Percentiles rank a stretch among this genome's conserved stretches.
phyloP scores from a whole-genome alignment of 2,113 vertebrate genomes.

The Burhinus oedicnemus region DNA sequence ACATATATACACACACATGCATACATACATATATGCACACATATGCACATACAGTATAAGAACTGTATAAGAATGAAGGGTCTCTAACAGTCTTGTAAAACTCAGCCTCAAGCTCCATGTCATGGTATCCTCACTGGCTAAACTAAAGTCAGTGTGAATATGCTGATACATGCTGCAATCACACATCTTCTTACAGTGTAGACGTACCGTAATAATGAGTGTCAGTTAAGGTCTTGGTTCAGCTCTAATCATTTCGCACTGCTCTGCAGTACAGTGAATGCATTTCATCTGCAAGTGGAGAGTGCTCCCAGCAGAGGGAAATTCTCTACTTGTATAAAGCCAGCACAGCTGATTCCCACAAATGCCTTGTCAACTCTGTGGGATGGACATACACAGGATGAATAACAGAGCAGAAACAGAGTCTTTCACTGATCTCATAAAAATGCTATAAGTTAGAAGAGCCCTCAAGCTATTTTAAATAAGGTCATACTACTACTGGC shows the following conservation, averaged over 20 bases:
- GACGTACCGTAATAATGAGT: slow-evolving; percentile 37
- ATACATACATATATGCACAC: background rate
- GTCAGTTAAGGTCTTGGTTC: slow-evolving; percentile 41
- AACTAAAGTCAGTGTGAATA: slow-evolving; percentile 35
- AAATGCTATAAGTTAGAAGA: background rate
- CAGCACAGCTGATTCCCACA: slow-evolving; percentile 16
- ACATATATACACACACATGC: too few species aligned
- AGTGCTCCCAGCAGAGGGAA: slow-evolving; percentile 40
- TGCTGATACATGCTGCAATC: slow-evolving; percentile 35
- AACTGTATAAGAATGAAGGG: background rate
- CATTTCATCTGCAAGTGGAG: slow-evolving; percentile 34
- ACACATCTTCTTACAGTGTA: background rate
- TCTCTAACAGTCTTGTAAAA: background rate
- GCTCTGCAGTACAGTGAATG: background rate
- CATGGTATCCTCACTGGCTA: background rate
- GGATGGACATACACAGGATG: background rate
- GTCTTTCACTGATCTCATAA: background rate
- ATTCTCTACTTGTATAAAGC: background rate
- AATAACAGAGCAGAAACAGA: slow-evolving; percentile 19
- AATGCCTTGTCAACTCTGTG: slow-evolving; percentile 40
- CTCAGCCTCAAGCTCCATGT: background rate
- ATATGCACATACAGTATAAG: background rate
- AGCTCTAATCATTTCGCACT: slow-evolving; percentile 47
- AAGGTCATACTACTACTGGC: background rate
- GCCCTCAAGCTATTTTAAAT: slow-evolving; percentile 45